These are phyloP conservation scores for Rhabdomys dilectus DNA, from an alignment of 2,113 vertebrate genomes.

Conservation along the genomic window DNA sequence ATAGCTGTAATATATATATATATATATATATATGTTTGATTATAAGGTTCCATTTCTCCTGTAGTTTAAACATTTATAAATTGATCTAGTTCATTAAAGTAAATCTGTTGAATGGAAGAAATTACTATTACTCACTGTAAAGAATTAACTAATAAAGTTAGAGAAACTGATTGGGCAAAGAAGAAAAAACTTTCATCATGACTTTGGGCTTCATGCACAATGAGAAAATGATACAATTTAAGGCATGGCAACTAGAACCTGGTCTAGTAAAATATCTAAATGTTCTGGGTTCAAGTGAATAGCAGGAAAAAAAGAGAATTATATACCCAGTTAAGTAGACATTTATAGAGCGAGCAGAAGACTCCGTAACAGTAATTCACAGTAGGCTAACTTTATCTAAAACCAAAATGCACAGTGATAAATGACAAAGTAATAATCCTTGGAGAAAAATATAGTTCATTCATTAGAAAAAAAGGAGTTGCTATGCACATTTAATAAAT, in stretches of 20 bases:
- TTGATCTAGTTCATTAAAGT: neutral
- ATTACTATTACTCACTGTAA: neutral
- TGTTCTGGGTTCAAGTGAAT: neutral
- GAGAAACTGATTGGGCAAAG: neutral
- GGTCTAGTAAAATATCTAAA: neutral
- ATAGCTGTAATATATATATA: neutral
- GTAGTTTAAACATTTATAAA: neutral
- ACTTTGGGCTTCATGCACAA: neutral
- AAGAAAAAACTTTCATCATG: neutral
- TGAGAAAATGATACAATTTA: neutral
- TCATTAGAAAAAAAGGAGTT: neutral
- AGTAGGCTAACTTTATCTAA: neutral
- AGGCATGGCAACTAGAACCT: neutral
- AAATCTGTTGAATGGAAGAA: neutral
- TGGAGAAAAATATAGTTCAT: neutral
- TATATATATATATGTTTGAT: neutral
- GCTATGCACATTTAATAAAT: constrained; percentile 2
- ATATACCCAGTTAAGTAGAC: neutral
- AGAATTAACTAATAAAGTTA: neutral
- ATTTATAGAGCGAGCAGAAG: neutral
- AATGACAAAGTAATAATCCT: neutral
- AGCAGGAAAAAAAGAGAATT: neutral
- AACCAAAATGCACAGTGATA: neutral
- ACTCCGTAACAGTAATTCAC: neutral
- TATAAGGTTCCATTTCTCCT: neutral